Percentiles rank a stretch among this genome's conserved stretches.
phyloP scores from a whole-genome alignment of 1,140 invertebrate species.

The Drosophila dunni region DNA sequence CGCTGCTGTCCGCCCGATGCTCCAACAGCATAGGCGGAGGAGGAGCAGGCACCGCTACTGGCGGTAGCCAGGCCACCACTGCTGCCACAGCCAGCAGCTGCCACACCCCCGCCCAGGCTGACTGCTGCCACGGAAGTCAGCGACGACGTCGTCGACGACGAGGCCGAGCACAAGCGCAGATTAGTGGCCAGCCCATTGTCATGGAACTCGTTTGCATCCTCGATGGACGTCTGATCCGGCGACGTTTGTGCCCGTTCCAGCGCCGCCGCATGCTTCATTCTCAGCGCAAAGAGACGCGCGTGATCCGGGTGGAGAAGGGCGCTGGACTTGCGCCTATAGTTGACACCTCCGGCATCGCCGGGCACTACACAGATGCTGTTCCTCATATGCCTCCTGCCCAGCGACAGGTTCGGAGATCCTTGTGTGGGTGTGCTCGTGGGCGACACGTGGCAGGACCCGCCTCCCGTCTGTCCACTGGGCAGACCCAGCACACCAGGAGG shows the following conservation, averaged over 20 bases:
- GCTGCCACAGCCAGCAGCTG: slow-evolving; percentile 54
- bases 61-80: slow-evolving; percentile 58
- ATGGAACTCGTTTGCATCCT: slow-evolving; percentile 82
- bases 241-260: slow-evolving; percentile 82
- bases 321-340: slow-evolving; percentile 86
- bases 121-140: slow-evolving; percentile 86
- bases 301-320: slow-evolving; percentile 89
- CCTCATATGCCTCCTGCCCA: slow-evolving; percentile 69
- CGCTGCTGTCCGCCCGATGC: slow-evolving; percentile 85
- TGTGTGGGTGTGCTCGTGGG: slow-evolving; percentile 82
- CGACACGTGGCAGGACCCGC: slow-evolving; percentile 81
- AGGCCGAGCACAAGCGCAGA: slow-evolving; percentile 82
- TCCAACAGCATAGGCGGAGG: slow-evolving; percentile 80
- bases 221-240: slow-evolving; percentile 83
- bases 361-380: slow-evolving; percentile 78
- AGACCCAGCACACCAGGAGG: slow-evolving; percentile 74
- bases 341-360: slow-evolving; percentile 36
- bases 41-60: slow-evolving; percentile 68
- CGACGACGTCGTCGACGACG: slow-evolving; percentile 87
- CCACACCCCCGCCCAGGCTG: slow-evolving; percentile 75
- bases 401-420: slow-evolving; percentile 84
- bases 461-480: slow-evolving; percentile 63
- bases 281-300: slow-evolving; percentile 86
- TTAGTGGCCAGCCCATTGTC: slow-evolving; percentile 78
- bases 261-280: slow-evolving; percentile 86